Base-by-base conservation (phyloP, 1,140 invertebrate genomes). In the Ptiloglossa arizonensis region DNA sequence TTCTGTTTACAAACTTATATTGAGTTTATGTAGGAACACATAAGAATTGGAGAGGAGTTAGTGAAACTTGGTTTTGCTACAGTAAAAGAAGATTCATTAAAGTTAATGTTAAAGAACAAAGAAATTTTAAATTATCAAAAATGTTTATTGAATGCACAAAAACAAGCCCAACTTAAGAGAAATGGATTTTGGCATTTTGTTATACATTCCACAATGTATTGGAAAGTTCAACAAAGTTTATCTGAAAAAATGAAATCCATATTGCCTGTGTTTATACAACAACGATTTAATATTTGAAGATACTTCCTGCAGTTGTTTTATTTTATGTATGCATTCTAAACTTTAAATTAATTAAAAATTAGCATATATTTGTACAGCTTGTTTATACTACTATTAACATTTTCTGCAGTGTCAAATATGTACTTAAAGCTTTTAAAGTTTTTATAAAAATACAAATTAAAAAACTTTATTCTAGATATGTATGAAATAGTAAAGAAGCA, bases 131-230 rank as follows among this genome's bases (percentile, higher is more conserved):
- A 41, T 3, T 94, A 94, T 81, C 84, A 88, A 70, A 88, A 88
- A 27, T 74, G 86, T 57, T 74, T 94, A 41, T 66, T 87, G 56
- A 76, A 68, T 1, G 93, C 93, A 9, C 89, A 94, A 85, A 91
- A 90, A 75, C 83, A 76, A 81, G 93, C 93, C 0, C 72, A 89
- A 73, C 77, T 86, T 15, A 91, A 92, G 81, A 83, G 93, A 90
- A 91, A 93, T 74, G 93, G 93, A n/a, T 63, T 92, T 1, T 93
- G 93, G 90, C 93, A 93, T 48, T 93, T 92, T 70, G 85, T 89
- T 68, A 93, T 89, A 80, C 84, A 89, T 5, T 89, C 92, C 29
- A 92, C 88, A 0, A 8, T 90, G 9, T 29, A 83, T 1, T 92
- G 91, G 91, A 91, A 78, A 73, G 27, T 88, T 0, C 82, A 87